These are phyloP conservation scores for Zophobas atratus DNA, from an alignment of 1,140 invertebrate species.

Conservation along the genomic window DNA sequence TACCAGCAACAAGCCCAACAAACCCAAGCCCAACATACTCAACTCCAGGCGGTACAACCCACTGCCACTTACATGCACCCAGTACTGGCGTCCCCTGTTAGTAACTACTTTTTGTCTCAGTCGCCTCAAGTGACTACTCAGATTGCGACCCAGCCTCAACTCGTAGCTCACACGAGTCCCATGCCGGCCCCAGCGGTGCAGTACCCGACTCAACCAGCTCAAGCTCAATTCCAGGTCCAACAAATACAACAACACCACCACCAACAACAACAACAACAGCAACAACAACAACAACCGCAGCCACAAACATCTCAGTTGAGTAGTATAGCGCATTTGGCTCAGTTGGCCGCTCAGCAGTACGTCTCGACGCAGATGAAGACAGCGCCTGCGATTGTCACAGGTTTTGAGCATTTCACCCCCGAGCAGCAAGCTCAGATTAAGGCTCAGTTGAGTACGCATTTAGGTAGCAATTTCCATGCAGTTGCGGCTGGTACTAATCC, in stretches of 20 bases:
- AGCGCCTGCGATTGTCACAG: constrained; percentile 64
- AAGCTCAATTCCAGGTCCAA: neutral
- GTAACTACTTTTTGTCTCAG: constrained; percentile 42
- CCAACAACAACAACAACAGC: constrained; percentile 36
- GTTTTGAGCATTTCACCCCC: constrained; percentile 65
- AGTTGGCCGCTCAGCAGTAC: constrained; percentile 61
- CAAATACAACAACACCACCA: constrained; percentile 1
- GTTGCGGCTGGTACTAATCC: constrained; percentile 47
- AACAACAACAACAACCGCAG: constrained; percentile 39
- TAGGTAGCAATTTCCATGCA: constrained; percentile 55
- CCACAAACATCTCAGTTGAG: constrained; percentile 49
- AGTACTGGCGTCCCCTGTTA: constrained; percentile 6
- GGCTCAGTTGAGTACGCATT: constrained; percentile 61
- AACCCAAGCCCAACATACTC: constrained; percentile 43
- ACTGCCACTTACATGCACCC: constrained; percentile 25
- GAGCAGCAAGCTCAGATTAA: constrained; percentile 67
- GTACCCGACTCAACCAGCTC: neutral
- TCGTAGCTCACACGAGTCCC: constrained; percentile 26
- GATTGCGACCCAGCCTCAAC: constrained; percentile 18
- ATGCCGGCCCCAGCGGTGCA: neutral
- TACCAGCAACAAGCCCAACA: constrained; percentile 17
- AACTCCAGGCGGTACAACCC: constrained; percentile 43
- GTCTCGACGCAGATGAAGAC: constrained; percentile 32
- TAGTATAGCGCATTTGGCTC: constrained; percentile 59
- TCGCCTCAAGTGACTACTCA: constrained; percentile 37